Conservation (phyloP, 92 coral and sea anemone genomes). For the Micromussa lordhowensis region DNA sequence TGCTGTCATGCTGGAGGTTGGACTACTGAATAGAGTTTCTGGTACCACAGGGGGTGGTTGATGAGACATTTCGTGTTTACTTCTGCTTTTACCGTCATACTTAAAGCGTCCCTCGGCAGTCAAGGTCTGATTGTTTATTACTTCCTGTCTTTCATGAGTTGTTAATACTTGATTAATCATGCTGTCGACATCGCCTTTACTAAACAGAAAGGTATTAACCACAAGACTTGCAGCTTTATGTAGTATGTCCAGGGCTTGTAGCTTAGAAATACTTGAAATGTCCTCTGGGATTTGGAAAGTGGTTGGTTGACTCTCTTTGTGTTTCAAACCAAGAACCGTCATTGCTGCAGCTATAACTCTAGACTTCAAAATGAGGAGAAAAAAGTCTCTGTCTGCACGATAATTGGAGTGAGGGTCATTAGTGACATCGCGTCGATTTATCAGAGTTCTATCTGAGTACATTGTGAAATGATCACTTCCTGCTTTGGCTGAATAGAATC, state of each 20-base stretch:
- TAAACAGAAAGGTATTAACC: too few species aligned
- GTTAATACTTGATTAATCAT: too few species aligned
- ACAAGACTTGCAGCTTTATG: too few species aligned
- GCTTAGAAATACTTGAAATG: too few species aligned
- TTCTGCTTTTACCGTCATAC: slow-evolving; percentile 46
- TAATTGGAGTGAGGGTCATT: slow-evolving; percentile 67
- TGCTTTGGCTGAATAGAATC: too few species aligned
- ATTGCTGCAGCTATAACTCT: slow-evolving; percentile 65
- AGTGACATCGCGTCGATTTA: slow-evolving; percentile 64
- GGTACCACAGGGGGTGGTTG: slow-evolving; percentile 28
- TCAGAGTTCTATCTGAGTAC: slow-evolving; percentile 63
- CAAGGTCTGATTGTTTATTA: slow-evolving; percentile 25
- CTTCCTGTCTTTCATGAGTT: slow-evolving; percentile 29
- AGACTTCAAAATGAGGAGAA: slow-evolving; percentile 19
- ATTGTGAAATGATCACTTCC: too few species aligned
- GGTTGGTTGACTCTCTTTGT: slow-evolving; percentile 39
- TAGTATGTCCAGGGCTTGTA: too few species aligned
- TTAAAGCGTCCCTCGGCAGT: slow-evolving; percentile 37
- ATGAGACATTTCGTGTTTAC: slow-evolving; percentile 55
- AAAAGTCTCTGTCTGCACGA: slow-evolving; percentile 67
- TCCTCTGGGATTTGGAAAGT: slow-evolving; percentile 18
- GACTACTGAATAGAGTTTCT: not conserved
- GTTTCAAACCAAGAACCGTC: slow-evolving; percentile 49
- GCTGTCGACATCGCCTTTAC: too few species aligned
- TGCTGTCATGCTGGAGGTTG: not conserved